phyloP scores from a whole-genome alignment of 2,113 vertebrate genomes.

The Empidonax alnorum region DNA sequence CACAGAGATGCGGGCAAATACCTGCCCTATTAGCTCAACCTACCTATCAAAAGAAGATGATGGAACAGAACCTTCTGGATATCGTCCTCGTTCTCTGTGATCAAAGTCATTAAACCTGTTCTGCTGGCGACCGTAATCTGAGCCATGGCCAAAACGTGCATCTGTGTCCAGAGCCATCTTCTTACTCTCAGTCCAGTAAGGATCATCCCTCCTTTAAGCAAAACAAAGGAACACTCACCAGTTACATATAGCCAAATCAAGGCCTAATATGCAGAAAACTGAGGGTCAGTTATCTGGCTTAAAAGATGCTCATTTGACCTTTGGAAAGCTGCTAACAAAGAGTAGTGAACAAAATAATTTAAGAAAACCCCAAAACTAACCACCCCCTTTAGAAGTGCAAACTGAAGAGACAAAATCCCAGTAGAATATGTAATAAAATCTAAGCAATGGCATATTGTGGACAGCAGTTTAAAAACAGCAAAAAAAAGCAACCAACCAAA shows the following conservation, averaged over 20 bases:
- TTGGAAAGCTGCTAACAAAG: neutral
- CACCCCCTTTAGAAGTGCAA: neutral
- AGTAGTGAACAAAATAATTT: neutral
- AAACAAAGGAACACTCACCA: neutral
- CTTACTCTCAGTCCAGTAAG: slow-evolving; percentile 93
- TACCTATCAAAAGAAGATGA: slow-evolving; percentile 91
- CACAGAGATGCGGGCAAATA: neutral
- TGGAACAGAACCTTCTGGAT: slow-evolving; percentile 81
- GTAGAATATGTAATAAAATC: neutral
- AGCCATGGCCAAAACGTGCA: slow-evolving; percentile 86
- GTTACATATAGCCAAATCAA: neutral
- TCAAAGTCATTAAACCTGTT: slow-evolving; percentile 91
- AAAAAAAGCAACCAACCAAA: neutral
- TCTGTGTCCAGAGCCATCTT: slow-evolving; percentile 89
- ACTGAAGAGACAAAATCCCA: neutral
- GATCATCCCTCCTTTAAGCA: slow-evolving; percentile 85
- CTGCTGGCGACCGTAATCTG: slow-evolving; percentile 89
- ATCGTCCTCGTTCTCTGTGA: slow-evolving; percentile 87
- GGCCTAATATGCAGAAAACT: neutral
- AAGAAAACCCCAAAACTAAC: neutral
- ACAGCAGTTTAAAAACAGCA: neutral
- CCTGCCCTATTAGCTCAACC: neutral
- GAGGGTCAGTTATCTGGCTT: neutral
- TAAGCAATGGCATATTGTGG: neutral
- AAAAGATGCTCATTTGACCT: neutral